Conservation (phyloP, 2,888 invertebrate species). For the Dermolepida albohirtum region DNA sequence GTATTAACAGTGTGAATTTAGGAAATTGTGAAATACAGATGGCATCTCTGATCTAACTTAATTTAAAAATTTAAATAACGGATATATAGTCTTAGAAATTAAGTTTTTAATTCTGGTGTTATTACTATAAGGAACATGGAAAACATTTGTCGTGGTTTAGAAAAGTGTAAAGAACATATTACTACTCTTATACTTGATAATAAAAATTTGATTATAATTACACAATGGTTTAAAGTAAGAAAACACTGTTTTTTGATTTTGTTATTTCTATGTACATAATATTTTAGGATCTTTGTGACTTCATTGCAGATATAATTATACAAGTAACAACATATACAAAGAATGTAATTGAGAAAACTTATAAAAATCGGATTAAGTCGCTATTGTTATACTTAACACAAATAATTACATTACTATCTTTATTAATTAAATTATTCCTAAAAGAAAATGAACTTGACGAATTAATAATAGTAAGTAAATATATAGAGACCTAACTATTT, state of each 20-base stretch:
- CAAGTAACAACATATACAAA: slow-evolving; percentile 8
- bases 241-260: not conserved
- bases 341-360: not conserved
- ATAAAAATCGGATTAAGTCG: slow-evolving; percentile 16
- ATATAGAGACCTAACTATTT: not conserved
- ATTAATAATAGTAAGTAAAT: slow-evolving; percentile 19
- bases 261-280: not conserved
- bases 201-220: not conserved
- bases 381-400: slow-evolving; percentile 33
- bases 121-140: not conserved
- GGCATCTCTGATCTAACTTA: no score
- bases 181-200: not conserved
- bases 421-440: slow-evolving; percentile 35
- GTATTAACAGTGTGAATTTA: no score
- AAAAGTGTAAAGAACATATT: slow-evolving; percentile 11
- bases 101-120: no score
- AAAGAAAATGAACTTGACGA: slow-evolving; percentile 31
- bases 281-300: slow-evolving; percentile 19
- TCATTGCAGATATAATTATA: slow-evolving; percentile 14
- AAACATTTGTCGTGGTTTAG: slow-evolving; percentile 3
- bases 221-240: slow-evolving; percentile 9
- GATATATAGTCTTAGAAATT: no score
- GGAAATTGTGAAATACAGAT: no score
- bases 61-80: no score
- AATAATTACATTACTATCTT: slow-evolving; percentile 34